phyloP scores from a whole-genome alignment of 2,113 vertebrate genomes.

The Mesocricetus auratus region DNA sequence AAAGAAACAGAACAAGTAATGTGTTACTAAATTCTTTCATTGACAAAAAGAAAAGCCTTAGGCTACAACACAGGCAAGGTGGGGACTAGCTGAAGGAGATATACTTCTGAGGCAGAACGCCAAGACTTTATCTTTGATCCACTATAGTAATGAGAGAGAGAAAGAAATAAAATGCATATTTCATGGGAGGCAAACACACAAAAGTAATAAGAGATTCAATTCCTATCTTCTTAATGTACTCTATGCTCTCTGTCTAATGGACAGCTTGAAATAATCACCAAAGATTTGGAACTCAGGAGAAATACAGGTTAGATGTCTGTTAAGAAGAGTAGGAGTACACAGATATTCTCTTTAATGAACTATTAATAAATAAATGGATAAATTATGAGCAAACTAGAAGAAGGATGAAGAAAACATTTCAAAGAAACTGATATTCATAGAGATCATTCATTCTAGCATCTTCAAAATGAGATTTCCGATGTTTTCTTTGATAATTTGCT shows the following conservation, averaged over 20 bases:
- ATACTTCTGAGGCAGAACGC: not conserved
- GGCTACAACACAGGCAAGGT: not conserved
- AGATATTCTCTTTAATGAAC: not conserved
- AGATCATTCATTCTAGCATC: not conserved
- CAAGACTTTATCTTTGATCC: not conserved
- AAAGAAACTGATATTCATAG: not conserved
- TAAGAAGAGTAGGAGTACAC: not conserved
- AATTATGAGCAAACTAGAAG: not conserved
- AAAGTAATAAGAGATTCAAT: not conserved
- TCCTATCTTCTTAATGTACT: not conserved
- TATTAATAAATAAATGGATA: not conserved
- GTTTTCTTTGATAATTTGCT: not conserved
- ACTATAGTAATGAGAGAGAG: not conserved
- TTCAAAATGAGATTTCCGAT: not conserved
- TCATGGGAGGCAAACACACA: not conserved
- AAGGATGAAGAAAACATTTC: not conserved
- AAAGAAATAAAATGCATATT: not conserved
- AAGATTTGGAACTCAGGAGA: not conserved
- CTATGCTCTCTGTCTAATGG: not conserved
- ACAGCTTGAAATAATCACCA: not conserved
- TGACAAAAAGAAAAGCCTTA: not conserved
- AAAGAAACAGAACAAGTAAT: not conserved
- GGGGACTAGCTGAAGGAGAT: not conserved
- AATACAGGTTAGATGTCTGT: not conserved
- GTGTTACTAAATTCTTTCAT: not conserved